Evolutionary conservation across 2,797 vertebrate species (phyloP), one percentile per base, ranked within the genome.

Genomic region (Petrocephalus sullivani): DNA sequence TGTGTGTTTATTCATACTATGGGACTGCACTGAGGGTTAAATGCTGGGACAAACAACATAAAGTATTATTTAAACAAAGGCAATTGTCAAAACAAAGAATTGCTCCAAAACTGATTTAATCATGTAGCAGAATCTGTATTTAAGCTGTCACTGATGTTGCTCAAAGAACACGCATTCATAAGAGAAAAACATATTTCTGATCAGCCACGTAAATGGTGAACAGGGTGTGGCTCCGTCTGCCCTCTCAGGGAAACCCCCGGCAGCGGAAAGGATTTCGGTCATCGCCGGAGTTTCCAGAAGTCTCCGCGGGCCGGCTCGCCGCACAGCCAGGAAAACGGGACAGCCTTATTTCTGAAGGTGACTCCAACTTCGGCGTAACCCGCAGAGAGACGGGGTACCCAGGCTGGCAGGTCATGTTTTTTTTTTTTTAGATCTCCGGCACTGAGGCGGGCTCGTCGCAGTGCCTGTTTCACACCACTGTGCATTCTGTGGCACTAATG

Each of bases 291-390:
- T 19, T 33, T 60, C 53, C 14, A 1, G 19, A 54, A 12, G 53
- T 58, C 53, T 21, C 53, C 2, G 21, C 4, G 19, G 83, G 53
- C 56, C 53, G 28, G 28, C 84, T 58, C 16, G 28, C 10, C 16
- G 23, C 16, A 41, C 56, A 2, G 37, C 46, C 75, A 0, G 8
- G 0, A 16, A 54, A 56, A 53, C 83, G 2, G 83, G 84, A 60
- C 56, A 28, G 33, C 84, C 84, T 60, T 85, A 85, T 85, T 85
- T 85, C 28, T 85, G 84, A 85, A 85, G 84, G 84, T 58, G 84
- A 85, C 53, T 85, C 54, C 14, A 4, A 60, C 84, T 85, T 28
- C 84, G 58, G 56, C 10, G 58, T 1, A 37, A 46, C 54, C 64
- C 33, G 2, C 49, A 85, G 53, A 14, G 54, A 41, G 1, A 58